Evolutionary conservation across 1,140 invertebrate species (phyloP), one percentile per base, ranked within the genome.

Genomic region (Bilobella aurantiaca): DNA sequence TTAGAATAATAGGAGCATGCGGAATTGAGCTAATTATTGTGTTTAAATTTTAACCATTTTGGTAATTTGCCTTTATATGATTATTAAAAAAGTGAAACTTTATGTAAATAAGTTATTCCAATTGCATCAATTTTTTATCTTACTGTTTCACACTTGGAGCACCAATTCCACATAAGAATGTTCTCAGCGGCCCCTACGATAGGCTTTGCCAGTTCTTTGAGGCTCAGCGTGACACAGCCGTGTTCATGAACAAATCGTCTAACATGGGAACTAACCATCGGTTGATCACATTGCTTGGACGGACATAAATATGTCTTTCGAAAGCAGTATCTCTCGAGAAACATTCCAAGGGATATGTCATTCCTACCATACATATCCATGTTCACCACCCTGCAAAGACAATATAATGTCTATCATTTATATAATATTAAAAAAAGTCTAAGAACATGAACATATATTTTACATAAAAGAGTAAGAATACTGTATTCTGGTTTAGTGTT

Each of bases 321-420:
- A 74, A 95, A 91, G 77, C 94, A 98, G 75, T 95, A 96, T 58
- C 88, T 82, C 76, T 96, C 90, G 1, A 99, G 79, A 77, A 98
- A 99, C 67, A 86, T 87, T 46, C 95, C 96, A 2, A 99, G 77
- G 2, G 94, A 88, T 66, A 98, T 96, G 76, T 99, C 96, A 74
- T 95, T 91, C 21, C 84, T 81, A 0, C 91, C 92, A 77, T 98
- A 98, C 76, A 96, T 90, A 69, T 95, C 89, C 91, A 98, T 98
- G 58, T 86, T 86, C 0, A 94, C 86, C 23, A 93, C 83, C 85
- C 88, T 88, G 74, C 42, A 76, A 74, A 53, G 21, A 58, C 73
- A 65, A 74, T 27, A 63, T 28, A 65, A 61, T 65, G 16, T 5
- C 3, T 14, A 63, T 27, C 5, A 53, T 47, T 49, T 53, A 16